These are phyloP conservation scores for Cacoxenus indagator DNA, from an alignment of 2,888 invertebrate genomes.

Conservation along the genomic window DNA sequence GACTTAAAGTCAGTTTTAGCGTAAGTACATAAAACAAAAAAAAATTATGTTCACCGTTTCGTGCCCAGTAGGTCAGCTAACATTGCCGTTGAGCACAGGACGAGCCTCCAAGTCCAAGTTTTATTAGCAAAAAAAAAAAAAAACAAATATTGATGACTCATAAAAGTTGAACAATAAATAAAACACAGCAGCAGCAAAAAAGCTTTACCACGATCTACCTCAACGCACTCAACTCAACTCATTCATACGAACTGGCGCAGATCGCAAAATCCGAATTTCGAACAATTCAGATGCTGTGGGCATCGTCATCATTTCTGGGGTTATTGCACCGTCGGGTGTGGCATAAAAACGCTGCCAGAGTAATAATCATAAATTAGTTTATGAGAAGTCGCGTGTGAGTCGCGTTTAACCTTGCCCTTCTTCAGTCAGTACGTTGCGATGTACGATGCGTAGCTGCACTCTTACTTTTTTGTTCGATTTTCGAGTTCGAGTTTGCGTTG, in stretches of 20 bases:
- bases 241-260: neutral
- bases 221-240: conserved; percentile 35
- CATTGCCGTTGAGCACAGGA: conserved; percentile 56
- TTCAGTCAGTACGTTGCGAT: conserved; percentile 22
- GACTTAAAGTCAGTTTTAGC: neutral
- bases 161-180: conserved; percentile 59
- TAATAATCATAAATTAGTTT: conserved; percentile 69
- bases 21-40: conserved; percentile 32
- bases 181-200: conserved; percentile 38
- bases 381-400: conserved; percentile 64
- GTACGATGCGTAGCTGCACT: neutral
- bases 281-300: neutral
- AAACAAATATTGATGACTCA: conserved; percentile 61
- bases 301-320: conserved; percentile 24
- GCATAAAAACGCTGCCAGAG: conserved; percentile 62
- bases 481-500: conserved; percentile 44
- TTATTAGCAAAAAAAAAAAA: conserved; percentile 51
- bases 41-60: conserved; percentile 58
- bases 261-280: neutral
- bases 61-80: conserved; percentile 62
- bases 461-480: conserved; percentile 24
- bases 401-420: conserved; percentile 68
- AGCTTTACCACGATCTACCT: conserved; percentile 63
- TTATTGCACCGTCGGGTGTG: conserved; percentile 37
- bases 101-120: conserved; percentile 21